A percentile compares a stretch with the other conserved stretches of the same genome.
Conservation (phyloP, 1,140 invertebrate genomes). For the Ylistrum balloti region DNA sequence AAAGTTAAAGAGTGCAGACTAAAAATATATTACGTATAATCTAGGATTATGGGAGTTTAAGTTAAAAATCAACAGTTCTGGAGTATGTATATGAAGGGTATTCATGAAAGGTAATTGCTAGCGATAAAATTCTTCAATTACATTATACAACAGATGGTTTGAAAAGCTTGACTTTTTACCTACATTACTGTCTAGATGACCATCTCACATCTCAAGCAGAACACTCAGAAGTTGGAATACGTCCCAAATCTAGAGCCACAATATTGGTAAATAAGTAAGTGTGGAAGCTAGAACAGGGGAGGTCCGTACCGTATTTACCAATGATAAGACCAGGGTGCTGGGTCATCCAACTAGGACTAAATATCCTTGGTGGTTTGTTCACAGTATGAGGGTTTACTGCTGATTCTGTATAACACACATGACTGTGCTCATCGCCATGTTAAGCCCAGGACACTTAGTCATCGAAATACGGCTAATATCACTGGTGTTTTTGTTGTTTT, state of each 20-base stretch:
- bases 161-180: background rate
- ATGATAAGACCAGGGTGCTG: background rate
- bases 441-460: no score
- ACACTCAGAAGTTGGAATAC: background rate
- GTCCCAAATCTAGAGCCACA: background rate
- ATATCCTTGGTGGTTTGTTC: no score
- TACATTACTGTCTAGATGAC: background rate
- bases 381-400: no score
- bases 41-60: background rate
- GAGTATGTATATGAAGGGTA: background rate
- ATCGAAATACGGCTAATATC: background rate
- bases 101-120: background rate
- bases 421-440: no score
- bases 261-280: background rate
- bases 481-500: background rate
- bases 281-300: background rate
- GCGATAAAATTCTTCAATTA: background rate
- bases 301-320: background rate
- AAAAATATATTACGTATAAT: background rate
- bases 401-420: no score
- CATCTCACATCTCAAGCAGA: background rate
- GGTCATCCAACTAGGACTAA: no score
- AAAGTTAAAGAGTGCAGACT: background rate
- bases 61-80: conserved; percentile 15
- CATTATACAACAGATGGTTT: conserved; percentile 23